A percentile compares a stretch with the other conserved stretches of the same genome.
These are phyloP conservation scores for Engystomops pustulosus DNA, from an alignment of 2,113 vertebrate genomes.

Conservation along the genomic window DNA sequence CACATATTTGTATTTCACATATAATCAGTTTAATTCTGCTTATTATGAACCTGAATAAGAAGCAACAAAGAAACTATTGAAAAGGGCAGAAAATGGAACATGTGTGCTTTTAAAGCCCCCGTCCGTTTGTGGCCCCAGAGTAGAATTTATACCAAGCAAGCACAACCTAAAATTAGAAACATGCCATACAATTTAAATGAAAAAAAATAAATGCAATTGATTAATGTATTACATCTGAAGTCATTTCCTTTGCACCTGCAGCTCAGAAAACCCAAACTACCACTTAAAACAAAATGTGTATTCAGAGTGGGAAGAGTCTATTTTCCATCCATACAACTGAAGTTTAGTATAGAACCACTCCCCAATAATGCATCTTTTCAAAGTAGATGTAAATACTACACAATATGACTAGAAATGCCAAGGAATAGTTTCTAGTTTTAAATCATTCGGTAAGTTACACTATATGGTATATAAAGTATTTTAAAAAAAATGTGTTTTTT, in stretches of 20 bases:
- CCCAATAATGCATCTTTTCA: slow-evolving; percentile 57
- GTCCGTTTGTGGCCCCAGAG: slow-evolving; percentile 44
- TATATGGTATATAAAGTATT: background rate
- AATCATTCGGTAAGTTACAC: background rate
- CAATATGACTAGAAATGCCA: background rate
- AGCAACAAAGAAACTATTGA: slow-evolving; percentile 58
- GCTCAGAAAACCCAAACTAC: slow-evolving; percentile 65
- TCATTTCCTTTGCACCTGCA: slow-evolving; percentile 70
- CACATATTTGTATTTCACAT: slow-evolving; percentile 57
- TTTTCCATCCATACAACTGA: slow-evolving; percentile 57
- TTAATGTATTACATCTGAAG: slow-evolving; percentile 69
- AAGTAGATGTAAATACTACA: slow-evolving; percentile 61
- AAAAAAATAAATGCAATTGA: slow-evolving; percentile 63
- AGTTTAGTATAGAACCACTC: slow-evolving; percentile 52
- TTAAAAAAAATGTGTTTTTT: background rate
- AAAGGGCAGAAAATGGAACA: slow-evolving; percentile 39
- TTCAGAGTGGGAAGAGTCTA: slow-evolving; percentile 62
- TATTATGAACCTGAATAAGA: slow-evolving; percentile 56
- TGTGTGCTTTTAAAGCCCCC: slow-evolving; percentile 56
- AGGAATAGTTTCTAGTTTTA: background rate
- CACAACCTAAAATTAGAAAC: slow-evolving; percentile 52
- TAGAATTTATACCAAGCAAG: slow-evolving; percentile 51
- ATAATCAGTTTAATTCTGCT: slow-evolving; percentile 58
- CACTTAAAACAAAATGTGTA: slow-evolving; percentile 66
- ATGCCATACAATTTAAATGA: slow-evolving; percentile 59